phyloP scores from a whole-genome alignment of 2,797 vertebrate genomes.

The Florisuga fusca region DNA sequence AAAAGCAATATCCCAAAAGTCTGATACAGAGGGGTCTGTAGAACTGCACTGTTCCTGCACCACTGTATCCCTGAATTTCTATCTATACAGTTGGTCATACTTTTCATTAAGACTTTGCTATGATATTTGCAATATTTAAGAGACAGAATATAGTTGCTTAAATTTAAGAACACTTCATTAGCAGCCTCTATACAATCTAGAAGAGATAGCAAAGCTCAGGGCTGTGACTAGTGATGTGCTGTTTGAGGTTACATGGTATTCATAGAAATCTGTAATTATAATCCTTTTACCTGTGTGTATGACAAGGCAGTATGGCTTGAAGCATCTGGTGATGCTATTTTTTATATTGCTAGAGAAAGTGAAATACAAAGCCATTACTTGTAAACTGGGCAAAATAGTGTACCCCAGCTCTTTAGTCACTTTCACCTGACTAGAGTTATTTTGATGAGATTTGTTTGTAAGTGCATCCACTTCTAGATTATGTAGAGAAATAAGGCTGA shows the following conservation, averaged over 20 bases:
- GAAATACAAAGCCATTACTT: not conserved
- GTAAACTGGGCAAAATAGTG: not conserved
- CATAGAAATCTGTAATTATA: not conserved
- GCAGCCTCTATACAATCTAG: constrained; percentile 46
- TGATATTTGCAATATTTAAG: not conserved
- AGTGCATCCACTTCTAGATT: constrained; percentile 23
- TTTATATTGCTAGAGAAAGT: not conserved
- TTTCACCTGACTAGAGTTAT: not conserved
- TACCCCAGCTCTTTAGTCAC: not conserved
- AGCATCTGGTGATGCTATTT: not conserved
- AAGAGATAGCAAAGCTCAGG: constrained; percentile 46
- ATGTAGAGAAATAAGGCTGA: not conserved
- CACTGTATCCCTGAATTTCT: not conserved
- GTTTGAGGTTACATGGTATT: not conserved
- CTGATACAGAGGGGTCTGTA: not conserved
- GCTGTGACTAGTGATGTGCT: not conserved
- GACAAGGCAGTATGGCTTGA: not conserved
- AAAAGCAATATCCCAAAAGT: constrained; percentile 3
- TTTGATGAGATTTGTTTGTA: not conserved
- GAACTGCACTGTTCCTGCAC: constrained; percentile 16
- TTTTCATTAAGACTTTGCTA: not conserved
- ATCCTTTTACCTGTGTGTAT: not conserved
- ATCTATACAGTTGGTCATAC: constrained; percentile 4
- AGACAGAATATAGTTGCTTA: not conserved
- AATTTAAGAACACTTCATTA: constrained; percentile 37